These are phyloP conservation scores for Stichodactyla helianthus DNA, from an alignment of 64 coral and sea anemone species.

Conservation along the genomic window DNA sequence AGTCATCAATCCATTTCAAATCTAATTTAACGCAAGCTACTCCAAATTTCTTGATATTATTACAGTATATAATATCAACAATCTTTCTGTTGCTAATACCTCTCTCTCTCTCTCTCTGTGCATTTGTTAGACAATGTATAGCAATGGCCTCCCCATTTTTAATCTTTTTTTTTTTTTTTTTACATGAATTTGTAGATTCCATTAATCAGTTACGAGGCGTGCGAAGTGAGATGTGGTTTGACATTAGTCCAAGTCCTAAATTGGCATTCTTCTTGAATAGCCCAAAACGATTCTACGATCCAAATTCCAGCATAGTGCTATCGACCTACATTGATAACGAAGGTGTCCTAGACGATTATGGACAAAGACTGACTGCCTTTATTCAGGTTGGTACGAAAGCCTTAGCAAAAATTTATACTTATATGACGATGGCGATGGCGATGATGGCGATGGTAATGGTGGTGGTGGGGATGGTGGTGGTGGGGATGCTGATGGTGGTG, in stretches of 20 bases:
- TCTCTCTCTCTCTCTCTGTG: too few species aligned
- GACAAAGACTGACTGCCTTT: constrained; percentile 10
- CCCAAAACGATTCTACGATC: background rate
- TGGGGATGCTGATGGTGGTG: too few species aligned
- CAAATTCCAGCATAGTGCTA: background rate
- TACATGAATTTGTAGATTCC: background rate
- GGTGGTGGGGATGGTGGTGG: too few species aligned
- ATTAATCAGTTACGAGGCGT: constrained; percentile 7
- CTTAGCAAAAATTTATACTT: too few species aligned
- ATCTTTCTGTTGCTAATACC: too few species aligned
- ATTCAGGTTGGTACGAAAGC: background rate
- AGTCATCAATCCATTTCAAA: too few species aligned
- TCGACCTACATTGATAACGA: background rate
- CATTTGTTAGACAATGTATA: too few species aligned
- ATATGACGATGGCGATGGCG: too few species aligned
- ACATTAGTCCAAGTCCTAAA: background rate
- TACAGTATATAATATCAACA: too few species aligned
- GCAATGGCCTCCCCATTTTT: background rate
- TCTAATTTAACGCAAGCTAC: too few species aligned
- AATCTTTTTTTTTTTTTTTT: background rate
- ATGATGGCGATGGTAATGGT: too few species aligned
- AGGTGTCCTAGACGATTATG: background rate
- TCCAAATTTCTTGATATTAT: too few species aligned
- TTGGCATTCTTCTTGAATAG: background rate
- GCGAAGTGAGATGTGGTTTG: constrained; percentile 13